These are phyloP conservation scores for Acanthornis magna DNA, from an alignment of 2,797 vertebrate genomes.

Conservation along the genomic window DNA sequence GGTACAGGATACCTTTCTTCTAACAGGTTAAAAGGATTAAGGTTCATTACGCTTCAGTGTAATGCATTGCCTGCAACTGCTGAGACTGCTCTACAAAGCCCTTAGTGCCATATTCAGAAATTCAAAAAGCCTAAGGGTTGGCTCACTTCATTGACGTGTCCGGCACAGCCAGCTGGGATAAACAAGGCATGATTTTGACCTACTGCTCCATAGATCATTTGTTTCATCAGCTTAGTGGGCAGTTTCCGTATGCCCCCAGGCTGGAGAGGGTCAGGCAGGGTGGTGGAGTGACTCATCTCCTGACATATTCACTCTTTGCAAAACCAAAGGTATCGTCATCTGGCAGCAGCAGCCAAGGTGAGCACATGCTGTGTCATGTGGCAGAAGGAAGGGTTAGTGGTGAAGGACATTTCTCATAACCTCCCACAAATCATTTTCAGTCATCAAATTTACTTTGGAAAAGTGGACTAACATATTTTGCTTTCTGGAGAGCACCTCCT, in stretches of 20 bases:
- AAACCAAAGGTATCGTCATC: background rate
- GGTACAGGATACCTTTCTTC: background rate
- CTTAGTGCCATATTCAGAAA: background rate
- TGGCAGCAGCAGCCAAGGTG: background rate
- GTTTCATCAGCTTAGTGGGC: background rate
- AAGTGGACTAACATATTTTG: background rate
- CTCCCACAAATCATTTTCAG: background rate
- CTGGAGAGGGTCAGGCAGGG: background rate
- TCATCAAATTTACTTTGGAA: background rate
- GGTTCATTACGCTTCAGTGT: background rate
- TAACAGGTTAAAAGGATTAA: background rate
- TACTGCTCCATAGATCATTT: background rate
- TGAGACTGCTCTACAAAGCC: background rate
- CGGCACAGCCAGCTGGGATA: background rate
- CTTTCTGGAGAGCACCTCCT: background rate
- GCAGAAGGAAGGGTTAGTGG: background rate
- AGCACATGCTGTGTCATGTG: background rate
- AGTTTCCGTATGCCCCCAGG: background rate
- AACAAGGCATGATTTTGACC: background rate
- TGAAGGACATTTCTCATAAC: background rate
- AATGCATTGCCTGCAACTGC: background rate
- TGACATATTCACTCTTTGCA: background rate
- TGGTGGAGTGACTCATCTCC: background rate
- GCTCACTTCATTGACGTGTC: background rate
- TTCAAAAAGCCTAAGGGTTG: background rate